These are phyloP conservation scores for Tridacna gigas DNA, from an alignment of 2,888 invertebrate species.

Conservation along the genomic window DNA sequence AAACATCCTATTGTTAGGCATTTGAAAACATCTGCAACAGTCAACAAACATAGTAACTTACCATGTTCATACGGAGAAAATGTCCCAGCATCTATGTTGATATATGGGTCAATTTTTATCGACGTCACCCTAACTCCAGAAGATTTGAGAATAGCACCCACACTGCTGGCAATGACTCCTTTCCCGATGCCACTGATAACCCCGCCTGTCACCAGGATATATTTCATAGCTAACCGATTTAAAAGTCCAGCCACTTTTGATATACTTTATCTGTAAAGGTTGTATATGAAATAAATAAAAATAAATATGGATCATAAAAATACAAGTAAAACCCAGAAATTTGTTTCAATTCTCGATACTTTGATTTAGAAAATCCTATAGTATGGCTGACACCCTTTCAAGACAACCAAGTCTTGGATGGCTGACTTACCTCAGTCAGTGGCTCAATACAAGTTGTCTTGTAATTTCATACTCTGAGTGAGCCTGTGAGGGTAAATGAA, in stretches of 20 bases:
- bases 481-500: too few relatives aligned
- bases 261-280: neutral
- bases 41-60: slow-evolving; percentile 83
- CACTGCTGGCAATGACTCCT: slow-evolving; percentile 85
- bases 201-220: slow-evolving; percentile 98
- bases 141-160: slow-evolving; percentile 90
- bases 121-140: slow-evolving; percentile 98
- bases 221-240: slow-evolving; percentile 89
- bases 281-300: slow-evolving; percentile 2
- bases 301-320: neutral
- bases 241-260: slow-evolving; percentile 59
- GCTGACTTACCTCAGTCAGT: too few relatives aligned
- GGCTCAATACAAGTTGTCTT: too few relatives aligned
- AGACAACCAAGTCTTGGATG: too few relatives aligned
- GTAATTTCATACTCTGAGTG: too few relatives aligned
- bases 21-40: too few relatives aligned
- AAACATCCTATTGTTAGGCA: too few relatives aligned
- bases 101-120: slow-evolving; percentile 99
- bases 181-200: slow-evolving; percentile 98
- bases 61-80: slow-evolving; percentile 99
- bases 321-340: neutral
- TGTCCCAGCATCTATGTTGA: slow-evolving; percentile 99
- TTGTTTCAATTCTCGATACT: neutral
- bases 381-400: neutral
- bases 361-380: neutral